Base-by-base conservation (phyloP, 2,888 invertebrate species). In the Drosophila meridionalis region DNA sequence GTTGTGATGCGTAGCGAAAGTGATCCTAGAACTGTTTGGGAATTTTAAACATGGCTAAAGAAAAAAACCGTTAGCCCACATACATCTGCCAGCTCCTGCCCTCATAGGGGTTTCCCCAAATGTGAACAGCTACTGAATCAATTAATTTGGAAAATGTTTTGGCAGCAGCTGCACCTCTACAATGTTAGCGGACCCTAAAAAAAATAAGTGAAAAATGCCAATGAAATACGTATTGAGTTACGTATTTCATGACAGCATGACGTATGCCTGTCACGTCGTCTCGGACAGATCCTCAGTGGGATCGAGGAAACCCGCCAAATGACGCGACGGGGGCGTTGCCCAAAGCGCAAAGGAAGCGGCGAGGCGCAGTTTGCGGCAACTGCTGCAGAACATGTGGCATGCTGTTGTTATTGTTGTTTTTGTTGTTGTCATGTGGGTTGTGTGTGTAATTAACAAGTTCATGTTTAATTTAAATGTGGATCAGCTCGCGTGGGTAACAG, bases 391-490 rank as follows among this genome's bases (percentile, higher is more conserved):
- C 78, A 85, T 87, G 83, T 75, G 69, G 68, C 65, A 63, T 38
- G 58, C 57, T 67, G 32, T 65, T 64, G 32, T 69, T 71, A 43
- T 62, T 61, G 28, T 66, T 50, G 42, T 60, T 64, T 12, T 59
- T 65, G 20, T 65, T 71, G 52, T 76, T 70, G 61, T 77, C 72
- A 66, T 71, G 61, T 78, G 71, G 79, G 75, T 42, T 79, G 72
- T 68, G 69, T 72, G 67, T 66, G 80, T 86, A 86, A 86, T 86
- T 86, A 86, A 87, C 86, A 80, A 86, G 86, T 82, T 83, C 78
- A 80, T 81, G 73, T 80, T 86, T 80, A 87, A 87, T 86, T 87
- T 87, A 83, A 87, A 86, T 86, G 83, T 85, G 74, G 75, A 64
- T 79, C 73, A 69, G 58, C 52, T 73, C 56, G 77, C 70, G 83